phyloP scores from a whole-genome alignment of 1,140 invertebrate genomes.

The Rhagoletis zephyria region DNA sequence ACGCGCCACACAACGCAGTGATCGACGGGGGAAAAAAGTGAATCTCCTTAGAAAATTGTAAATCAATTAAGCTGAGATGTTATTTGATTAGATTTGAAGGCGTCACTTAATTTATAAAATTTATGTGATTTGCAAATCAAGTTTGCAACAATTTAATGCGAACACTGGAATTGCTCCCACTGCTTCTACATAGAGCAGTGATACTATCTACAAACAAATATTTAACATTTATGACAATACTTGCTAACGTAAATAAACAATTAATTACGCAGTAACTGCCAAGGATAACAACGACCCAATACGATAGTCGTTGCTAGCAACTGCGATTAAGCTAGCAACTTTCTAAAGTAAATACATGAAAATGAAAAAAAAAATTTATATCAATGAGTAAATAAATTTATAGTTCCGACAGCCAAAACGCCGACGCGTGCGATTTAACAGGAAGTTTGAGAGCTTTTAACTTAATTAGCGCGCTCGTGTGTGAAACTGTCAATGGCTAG shows the following conservation, averaged over 20 bases:
- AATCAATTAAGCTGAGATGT: not conserved
- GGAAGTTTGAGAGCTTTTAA: not conserved
- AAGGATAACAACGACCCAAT: not conserved
- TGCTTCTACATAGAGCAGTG: not conserved
- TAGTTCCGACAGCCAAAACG: constrained; percentile 7
- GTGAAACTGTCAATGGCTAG: not conserved
- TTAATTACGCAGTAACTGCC: constrained; percentile 20
- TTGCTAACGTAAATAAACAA: constrained; percentile 15
- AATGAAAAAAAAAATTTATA: not conserved
- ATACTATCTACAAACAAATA: no score
- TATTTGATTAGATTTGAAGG: not conserved
- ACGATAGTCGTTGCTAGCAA: not conserved
- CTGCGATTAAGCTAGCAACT: constrained; percentile 2
- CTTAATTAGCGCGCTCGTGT: not conserved
- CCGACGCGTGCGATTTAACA: not conserved
- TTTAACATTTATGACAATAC: no score
- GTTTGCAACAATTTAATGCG: not conserved
- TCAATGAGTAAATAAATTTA: not conserved
- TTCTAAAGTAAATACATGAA: not conserved
- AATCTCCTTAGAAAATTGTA: not conserved
- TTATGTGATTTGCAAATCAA: constrained; percentile 14
- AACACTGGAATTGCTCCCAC: not conserved
- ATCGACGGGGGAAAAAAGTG: not conserved
- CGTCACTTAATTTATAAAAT: not conserved
- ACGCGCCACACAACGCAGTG: not conserved